These are phyloP conservation scores for Portunus trituberculatus DNA, from an alignment of 1,140 invertebrate genomes.

Conservation along the genomic window DNA sequence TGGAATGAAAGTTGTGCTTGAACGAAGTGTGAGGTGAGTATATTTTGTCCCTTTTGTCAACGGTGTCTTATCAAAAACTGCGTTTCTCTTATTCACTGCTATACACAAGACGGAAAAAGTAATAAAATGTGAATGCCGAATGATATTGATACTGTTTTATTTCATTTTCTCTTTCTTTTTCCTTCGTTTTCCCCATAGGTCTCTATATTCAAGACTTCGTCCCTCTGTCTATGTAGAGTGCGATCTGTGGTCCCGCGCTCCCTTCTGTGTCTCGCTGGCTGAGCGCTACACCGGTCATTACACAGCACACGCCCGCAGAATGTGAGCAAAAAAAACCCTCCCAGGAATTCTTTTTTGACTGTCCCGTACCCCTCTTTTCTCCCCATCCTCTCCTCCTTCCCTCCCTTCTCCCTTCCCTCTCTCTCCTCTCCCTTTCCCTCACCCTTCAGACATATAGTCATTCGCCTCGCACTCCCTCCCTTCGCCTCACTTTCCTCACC, in stretches of 20 bases:
- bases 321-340: background rate
- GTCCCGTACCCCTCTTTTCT: background rate
- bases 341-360: background rate
- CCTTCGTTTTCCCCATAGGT: background rate
- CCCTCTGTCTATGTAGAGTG: background rate
- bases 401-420: constrained; percentile 5
- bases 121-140: too few species aligned
- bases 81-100: too few species aligned
- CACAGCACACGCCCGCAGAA: background rate
- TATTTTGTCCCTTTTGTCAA: too few species aligned
- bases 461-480: background rate
- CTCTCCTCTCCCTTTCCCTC: background rate
- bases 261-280: background rate
- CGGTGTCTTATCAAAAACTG: too few species aligned
- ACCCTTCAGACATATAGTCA: background rate
- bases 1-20: too few species aligned
- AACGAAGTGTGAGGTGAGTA: too few species aligned
- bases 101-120: too few species aligned
- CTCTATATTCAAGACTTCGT: too few species aligned
- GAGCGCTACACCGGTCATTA: background rate
- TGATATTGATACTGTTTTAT: too few species aligned
- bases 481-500: too few species aligned
- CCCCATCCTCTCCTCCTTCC: background rate
- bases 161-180: too few species aligned
- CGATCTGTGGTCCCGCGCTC: background rate